phyloP scores from a whole-genome alignment of 1,140 invertebrate genomes.

The Papilio dardanus region DNA sequence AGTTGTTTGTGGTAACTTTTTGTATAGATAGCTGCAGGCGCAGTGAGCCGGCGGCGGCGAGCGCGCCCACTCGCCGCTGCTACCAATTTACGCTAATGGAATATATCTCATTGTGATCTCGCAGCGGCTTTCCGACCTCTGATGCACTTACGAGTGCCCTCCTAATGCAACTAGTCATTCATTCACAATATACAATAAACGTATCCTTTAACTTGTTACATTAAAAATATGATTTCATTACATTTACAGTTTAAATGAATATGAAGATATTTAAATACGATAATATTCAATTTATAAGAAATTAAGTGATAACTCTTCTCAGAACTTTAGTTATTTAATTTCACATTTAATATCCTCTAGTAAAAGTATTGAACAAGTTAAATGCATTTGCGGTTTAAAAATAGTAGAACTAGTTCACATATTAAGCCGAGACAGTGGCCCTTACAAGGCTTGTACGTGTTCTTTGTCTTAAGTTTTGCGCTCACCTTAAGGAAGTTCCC shows the following conservation, averaged over 20 bases:
- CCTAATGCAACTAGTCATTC: constrained; percentile 43
- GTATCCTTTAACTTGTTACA: neutral
- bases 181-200: neutral
- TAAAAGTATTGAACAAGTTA: constrained; percentile 8
- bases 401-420: constrained; percentile 42
- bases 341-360: constrained; percentile 8
- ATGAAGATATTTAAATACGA: too few relatives aligned
- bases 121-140: constrained; percentile 50
- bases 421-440: constrained; percentile 70
- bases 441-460: constrained; percentile 69
- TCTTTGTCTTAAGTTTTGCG: constrained; percentile 77
- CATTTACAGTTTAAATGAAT: neutral
- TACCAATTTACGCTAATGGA: constrained; percentile 77
- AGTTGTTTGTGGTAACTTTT: constrained; percentile 26
- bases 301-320: neutral
- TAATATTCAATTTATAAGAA: too few relatives aligned
- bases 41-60: constrained; percentile 40
- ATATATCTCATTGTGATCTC: constrained; percentile 74
- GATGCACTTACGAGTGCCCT: constrained; percentile 48
- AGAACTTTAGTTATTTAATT: neutral
- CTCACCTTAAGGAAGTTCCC: constrained; percentile 75
- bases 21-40: constrained; percentile 19
- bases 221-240: neutral
- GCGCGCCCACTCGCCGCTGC: constrained; percentile 57
- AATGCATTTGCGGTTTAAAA: constrained; percentile 41